phyloP scores from a whole-genome alignment of 2,797 vertebrate species.

The Scolopax rusticola region DNA sequence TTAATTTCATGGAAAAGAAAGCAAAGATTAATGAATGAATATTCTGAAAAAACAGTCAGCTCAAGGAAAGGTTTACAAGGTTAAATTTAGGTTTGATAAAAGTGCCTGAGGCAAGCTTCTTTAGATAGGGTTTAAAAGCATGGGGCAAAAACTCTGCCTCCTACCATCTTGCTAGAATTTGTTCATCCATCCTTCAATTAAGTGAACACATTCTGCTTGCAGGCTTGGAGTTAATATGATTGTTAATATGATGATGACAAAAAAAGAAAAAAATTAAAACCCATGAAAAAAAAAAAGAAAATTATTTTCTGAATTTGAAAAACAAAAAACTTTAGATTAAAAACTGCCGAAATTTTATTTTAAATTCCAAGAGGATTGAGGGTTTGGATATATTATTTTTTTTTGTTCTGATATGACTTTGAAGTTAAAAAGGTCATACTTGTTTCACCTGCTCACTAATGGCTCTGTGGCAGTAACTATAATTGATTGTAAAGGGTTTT shows the following conservation, averaged over 20 bases:
- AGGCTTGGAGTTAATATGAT: neutral
- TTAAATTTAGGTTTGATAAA: neutral
- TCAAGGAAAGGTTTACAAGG: neutral
- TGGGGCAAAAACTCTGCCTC: neutral
- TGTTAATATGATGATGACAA: neutral
- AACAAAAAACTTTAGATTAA: neutral
- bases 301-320: neutral
- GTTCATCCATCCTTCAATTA: neutral
- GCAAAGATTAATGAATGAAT: neutral
- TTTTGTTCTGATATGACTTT: slow-evolving; percentile 27
- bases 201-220: neutral
- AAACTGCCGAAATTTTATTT: neutral
- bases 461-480: slow-evolving; percentile 24
- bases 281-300: neutral
- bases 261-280: neutral
- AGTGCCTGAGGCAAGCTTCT: neutral
- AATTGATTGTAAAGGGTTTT: slow-evolving; percentile 51
- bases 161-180: neutral
- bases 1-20: neutral
- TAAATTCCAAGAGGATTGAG: slow-evolving; percentile 22
- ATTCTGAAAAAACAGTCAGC: neutral
- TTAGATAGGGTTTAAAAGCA: neutral
- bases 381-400: neutral
- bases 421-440: slow-evolving; percentile 56
- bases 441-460: slow-evolving; percentile 50